Base-by-base conservation (phyloP, 1,140 invertebrate species). In the Medauroidea extradentata region DNA sequence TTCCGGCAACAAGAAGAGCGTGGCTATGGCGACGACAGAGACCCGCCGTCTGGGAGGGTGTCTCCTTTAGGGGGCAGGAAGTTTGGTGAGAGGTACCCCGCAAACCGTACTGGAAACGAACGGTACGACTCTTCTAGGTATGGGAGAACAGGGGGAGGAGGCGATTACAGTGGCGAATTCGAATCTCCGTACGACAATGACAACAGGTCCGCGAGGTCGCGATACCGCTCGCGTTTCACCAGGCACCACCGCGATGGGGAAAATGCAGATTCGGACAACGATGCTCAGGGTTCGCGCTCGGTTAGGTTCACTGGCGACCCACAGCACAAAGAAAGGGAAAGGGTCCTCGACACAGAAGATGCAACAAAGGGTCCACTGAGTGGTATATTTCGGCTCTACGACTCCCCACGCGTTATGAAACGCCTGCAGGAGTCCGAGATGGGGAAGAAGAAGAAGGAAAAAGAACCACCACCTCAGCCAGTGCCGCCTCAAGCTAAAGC, bases 381-480 rank as follows among this genome's bases (percentile, higher is more conserved):
- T 72, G 93, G 93, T 42, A 93, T 96, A 68, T 89, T 90, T 50
- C 80, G 90, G n/a, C 75, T 95, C 3, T 84, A 85, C n/a, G 93
- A 96, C 71, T 94, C 90, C 29, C 88, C 91, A 0, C 79, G 91
- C 43, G 89, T 94, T 0, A 93, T 95, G 82, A 90, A 91, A 73
- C 86, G 91, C 49, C 79, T 95, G 52, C 85, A 93, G 65, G 91
- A 93, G 62, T 85, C 83, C 52, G 87, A 91, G 63, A 81, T 81
- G 38, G 85, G 85, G 19, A 90, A 89, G 67, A 85, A 89, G 66
- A 80, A 81, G 58, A 87, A 90, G 68, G 84, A 86, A 63, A 87
- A 83, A 57, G 76, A 79, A 59, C 70, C 78, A 41, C 70, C 77
- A 46, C 78, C 82, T 61, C 76, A 81, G 23, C 77, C 80, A 5